Conservation (phyloP, 2,113 vertebrate genomes). For the Mustela nigripes region DNA sequence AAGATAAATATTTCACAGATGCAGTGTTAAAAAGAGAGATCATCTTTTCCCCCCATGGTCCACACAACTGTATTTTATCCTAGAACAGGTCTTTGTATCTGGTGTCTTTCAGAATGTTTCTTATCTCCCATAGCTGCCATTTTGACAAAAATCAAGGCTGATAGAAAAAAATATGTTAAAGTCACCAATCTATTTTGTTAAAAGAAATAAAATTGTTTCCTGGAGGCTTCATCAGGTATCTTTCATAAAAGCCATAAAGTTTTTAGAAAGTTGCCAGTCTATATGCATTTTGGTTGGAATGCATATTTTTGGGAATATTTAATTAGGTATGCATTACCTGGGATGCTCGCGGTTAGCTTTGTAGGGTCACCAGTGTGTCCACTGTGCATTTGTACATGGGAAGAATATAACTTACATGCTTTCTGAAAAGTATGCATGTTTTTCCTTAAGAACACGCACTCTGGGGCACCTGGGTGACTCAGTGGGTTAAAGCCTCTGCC, state of each 20-base stretch:
- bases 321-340: not conserved
- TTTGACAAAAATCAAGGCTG: constrained; percentile 48
- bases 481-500: too few relatives aligned
- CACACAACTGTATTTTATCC: constrained; percentile 12
- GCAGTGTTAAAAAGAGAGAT: constrained; percentile 22
- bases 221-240: not conserved
- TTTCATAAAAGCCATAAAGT: constrained; percentile 22
- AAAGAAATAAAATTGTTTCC: constrained; percentile 25
- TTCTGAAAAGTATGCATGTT: not conserved
- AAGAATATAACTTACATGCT: not conserved
- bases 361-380: not conserved
- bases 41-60: not conserved
- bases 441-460: not conserved
- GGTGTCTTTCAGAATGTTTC: not conserved
- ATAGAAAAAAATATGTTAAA: constrained; percentile 38
- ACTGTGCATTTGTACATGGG: not conserved
- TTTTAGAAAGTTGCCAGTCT: not conserved
- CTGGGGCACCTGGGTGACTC: too few relatives aligned
- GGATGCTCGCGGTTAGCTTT: not conserved
- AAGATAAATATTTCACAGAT: constrained; percentile 37
- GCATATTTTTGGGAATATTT: not conserved
- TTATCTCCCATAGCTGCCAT: constrained; percentile 19
- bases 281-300: not conserved
- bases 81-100: not conserved
- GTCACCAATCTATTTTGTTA: constrained; percentile 59